Evolutionary conservation across 2,797 vertebrate species (phyloP).

Genomic region (Clarias platycephalus): DNA sequence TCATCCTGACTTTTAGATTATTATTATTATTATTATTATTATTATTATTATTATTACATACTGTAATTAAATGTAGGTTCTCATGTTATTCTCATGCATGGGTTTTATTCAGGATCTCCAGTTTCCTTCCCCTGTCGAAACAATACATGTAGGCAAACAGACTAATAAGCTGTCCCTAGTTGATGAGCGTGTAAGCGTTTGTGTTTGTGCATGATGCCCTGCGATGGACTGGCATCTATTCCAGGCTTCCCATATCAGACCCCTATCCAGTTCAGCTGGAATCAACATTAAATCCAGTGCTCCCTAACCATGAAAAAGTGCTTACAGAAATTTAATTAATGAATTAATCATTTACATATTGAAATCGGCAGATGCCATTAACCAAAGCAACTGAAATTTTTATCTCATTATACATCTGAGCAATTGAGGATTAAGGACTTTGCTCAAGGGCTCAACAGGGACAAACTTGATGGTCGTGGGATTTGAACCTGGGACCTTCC

Average conservation of each 20-base stretch:
- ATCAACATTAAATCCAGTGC: background rate
- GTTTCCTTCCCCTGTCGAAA: background rate
- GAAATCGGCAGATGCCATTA: no score
- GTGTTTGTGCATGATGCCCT: background rate
- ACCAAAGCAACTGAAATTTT: no score
- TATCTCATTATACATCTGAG: no score
- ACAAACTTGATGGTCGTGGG: no score
- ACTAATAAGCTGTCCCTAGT: background rate
- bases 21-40: background rate
- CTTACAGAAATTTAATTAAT: background rate
- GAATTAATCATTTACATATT: background rate
- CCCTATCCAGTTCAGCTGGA: background rate
- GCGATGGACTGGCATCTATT: background rate
- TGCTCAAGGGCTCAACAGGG: no score
- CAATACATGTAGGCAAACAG: no score
- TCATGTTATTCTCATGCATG: background rate
- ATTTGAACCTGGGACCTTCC: no score
- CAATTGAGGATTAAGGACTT: no score
- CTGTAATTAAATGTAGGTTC: background rate
- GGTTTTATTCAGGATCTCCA: background rate
- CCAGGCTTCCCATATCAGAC: background rate
- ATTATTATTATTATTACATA: no score
- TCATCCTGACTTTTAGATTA: background rate
- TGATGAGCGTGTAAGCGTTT: background rate
- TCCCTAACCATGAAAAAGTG: background rate